Evolutionary conservation across 2,797 vertebrate genomes (phyloP), one percentile per base, ranked within the genome.

Genomic region (Meda fulgida): DNA sequence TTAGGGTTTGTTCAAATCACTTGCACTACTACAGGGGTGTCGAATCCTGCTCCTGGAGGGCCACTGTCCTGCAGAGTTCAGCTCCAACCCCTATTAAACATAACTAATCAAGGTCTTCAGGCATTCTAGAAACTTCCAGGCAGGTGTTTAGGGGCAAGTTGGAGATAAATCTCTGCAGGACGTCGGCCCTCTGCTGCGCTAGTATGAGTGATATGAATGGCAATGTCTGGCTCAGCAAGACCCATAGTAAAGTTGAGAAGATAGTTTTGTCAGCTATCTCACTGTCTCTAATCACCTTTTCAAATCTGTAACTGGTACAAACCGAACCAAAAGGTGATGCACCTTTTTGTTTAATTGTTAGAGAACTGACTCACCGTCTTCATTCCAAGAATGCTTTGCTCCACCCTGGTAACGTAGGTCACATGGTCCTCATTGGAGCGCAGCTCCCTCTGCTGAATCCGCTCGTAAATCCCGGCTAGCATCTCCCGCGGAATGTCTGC

Each of bases 361-460:
- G 67, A 82, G 53, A 73, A 16, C 13, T 48, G 70, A 83, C 87
- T 90, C 78, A 90, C 89, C 18, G 89, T 90, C 73, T 90, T 90
- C 89, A 90, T 90, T 84, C 89, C 89, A 7, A 87, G 86, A 78
- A 90, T 90, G 85, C 89, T 90, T 72, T 90, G 89, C 90, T 99
- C 98, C 95, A 99, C 98, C 46, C 98, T 98, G 91, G 97, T 98
- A 90, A 99, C 98, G 0, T 99, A 99, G 4, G 98, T 99, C 88
- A 99, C 98, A 0, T 99, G 98, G 89, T 99, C 98, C 84, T 99
- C 98, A 18, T 99, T 99, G 85, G 98, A 99, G 85, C 97, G 97
- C 3, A 99, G 96, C 89, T 99, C 98, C 90, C 97, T 96, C 93
- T 97, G 97, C 90, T 99, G 98, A 89, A 99, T 99, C 78, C 98